Percentiles rank a stretch among this genome's conserved stretches.
Evolutionary conservation across 2,888 invertebrate genomes (phyloP).

Genomic region (Frankliniella intonsa): DNA sequence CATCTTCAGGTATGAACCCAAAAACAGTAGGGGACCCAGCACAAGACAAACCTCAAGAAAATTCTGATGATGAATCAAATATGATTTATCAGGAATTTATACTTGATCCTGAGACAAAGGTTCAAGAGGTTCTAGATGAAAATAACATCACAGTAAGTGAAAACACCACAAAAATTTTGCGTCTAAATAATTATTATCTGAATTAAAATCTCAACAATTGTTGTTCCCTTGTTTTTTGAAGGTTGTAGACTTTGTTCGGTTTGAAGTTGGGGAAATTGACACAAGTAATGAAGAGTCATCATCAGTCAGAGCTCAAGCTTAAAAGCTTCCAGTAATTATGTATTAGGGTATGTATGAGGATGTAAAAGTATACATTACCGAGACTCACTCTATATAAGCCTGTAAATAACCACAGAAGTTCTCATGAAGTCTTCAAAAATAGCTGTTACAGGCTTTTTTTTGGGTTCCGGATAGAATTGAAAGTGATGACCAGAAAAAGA

Average conservation of each 20-base stretch:
- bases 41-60: slow-evolving; percentile 57
- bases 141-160: slow-evolving; percentile 36
- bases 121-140: slow-evolving; percentile 49
- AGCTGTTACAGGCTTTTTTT: not conserved
- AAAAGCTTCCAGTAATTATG: not conserved
- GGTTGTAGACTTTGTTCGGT: slow-evolving; percentile 77
- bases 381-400: not conserved
- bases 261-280: slow-evolving; percentile 73
- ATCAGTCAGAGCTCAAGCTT: slow-evolving; percentile 29
- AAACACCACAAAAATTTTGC: not conserved
- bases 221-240: not conserved
- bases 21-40: slow-evolving; percentile 62
- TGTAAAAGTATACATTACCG: not conserved
- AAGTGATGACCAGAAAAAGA: not conserved
- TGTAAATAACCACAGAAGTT: not conserved
- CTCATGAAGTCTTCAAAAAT: not conserved
- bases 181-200: not conserved
- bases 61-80: slow-evolving; percentile 70
- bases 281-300: slow-evolving; percentile 35
- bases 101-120: slow-evolving; percentile 67
- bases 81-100: slow-evolving; percentile 85
- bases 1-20: slow-evolving; percentile 65
- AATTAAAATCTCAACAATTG: not conserved
- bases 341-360: not conserved
- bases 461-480: not conserved